A percentile compares a stretch with the other conserved stretches of the same genome.
Evolutionary conservation across 2,888 invertebrate species (phyloP).

Genomic region (Lampropteryx suffumata): DNA sequence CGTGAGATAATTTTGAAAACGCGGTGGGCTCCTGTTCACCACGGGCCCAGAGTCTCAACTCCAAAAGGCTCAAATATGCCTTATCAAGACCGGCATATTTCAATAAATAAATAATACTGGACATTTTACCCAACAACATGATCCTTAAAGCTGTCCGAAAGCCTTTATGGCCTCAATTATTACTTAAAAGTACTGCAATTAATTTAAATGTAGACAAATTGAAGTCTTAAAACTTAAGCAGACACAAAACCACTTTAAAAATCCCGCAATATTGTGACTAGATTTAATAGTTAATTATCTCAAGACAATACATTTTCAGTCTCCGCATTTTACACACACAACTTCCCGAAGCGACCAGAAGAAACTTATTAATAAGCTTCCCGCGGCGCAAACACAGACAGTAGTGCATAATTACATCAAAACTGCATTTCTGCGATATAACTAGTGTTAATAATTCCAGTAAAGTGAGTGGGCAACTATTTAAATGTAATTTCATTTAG

Average conservation of each 20-base stretch:
- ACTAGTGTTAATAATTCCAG: constrained; percentile 30
- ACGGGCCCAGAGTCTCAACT: too few species aligned
- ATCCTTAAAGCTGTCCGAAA: too few species aligned
- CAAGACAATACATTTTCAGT: constrained; percentile 4
- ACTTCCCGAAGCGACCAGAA: constrained; percentile 23
- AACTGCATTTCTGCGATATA: constrained; percentile 35
- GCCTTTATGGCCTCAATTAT: too few species aligned
- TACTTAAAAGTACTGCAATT: too few species aligned
- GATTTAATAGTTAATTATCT: constrained; percentile 25
- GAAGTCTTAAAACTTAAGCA: neutral
- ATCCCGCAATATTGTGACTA: constrained; percentile 20
- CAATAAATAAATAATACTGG: too few species aligned
- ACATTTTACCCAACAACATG: too few species aligned
- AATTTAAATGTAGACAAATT: too few species aligned
- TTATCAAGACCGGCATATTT: too few species aligned
- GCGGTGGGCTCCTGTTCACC: too few species aligned
- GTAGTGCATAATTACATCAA: constrained; percentile 41
- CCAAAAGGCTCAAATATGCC: too few species aligned
- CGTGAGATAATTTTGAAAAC: too few species aligned
- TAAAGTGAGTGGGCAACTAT: constrained; percentile 27
- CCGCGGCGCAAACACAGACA: constrained; percentile 31
- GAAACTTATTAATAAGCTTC: constrained; percentile 28
- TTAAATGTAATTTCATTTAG: constrained; percentile 55
- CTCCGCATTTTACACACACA: neutral
- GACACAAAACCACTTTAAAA: constrained; percentile 3